Evolutionary conservation across 2,888 invertebrate genomes (phyloP).

Genomic region (Aspidiotus destructor): DNA sequence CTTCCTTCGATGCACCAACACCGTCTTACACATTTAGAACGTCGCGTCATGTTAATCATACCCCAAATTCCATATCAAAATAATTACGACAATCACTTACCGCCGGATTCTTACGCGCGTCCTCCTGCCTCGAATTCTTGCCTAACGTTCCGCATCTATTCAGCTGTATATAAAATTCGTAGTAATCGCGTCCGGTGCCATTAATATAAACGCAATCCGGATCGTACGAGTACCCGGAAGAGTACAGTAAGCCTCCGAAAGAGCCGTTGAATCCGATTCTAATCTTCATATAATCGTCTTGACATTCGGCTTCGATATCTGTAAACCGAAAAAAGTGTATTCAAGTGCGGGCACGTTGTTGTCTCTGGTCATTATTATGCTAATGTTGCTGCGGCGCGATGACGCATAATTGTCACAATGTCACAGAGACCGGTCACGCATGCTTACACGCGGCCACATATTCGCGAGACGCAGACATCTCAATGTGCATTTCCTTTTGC

Average conservation of each 20-base stretch:
- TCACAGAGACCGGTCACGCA: slow-evolving; percentile 8
- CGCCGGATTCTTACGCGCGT: slow-evolving; percentile 73
- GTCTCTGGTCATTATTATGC: slow-evolving; percentile 5
- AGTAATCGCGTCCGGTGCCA: slow-evolving; percentile 80
- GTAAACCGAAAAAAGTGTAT: slow-evolving; percentile 36
- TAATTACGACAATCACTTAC: slow-evolving; percentile 47
- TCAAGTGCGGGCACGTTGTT: neutral
- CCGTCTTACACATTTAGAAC: too few species aligned
- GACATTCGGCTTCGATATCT: slow-evolving; percentile 93
- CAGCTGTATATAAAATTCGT: slow-evolving; percentile 86
- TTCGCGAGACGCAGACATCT: neutral
- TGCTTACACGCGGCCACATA: slow-evolving; percentile 6
- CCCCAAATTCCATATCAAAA: too few species aligned
- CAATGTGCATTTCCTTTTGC: neutral
- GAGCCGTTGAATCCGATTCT: slow-evolving; percentile 85
- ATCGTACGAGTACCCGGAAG: slow-evolving; percentile 86
- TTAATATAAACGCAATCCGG: slow-evolving; percentile 92
- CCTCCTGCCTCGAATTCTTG: slow-evolving; percentile 75
- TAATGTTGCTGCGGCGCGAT: slow-evolving; percentile 12
- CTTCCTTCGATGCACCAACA: too few species aligned
- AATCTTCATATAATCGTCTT: slow-evolving; percentile 93
- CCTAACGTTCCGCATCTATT: slow-evolving; percentile 86
- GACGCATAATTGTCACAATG: neutral
- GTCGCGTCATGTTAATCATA: too few species aligned
- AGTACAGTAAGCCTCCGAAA: slow-evolving; percentile 78